phyloP scores from a whole-genome alignment of 2,113 vertebrate genomes.

The Misgurnus mizolepis region DNA sequence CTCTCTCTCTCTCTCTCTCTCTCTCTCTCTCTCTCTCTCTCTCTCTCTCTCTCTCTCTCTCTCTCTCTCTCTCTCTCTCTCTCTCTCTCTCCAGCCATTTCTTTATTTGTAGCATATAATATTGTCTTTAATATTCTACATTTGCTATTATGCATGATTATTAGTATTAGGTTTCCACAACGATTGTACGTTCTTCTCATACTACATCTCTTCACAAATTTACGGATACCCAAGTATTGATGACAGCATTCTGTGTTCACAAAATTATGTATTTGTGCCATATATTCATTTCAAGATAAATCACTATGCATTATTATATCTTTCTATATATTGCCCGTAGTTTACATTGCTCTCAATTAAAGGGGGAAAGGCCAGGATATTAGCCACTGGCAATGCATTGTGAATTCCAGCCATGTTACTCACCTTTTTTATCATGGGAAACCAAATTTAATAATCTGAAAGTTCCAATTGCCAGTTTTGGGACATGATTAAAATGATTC shows the following conservation, averaged over 20 bases:
- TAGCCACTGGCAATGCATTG: slow-evolving; percentile 69
- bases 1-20: slow-evolving; percentile 66
- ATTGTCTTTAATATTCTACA: background rate
- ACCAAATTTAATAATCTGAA: slow-evolving; percentile 64
- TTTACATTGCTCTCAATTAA: background rate
- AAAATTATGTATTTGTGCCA: slow-evolving; percentile 1
- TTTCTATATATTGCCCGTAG: background rate
- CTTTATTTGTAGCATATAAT: background rate
- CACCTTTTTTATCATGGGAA: slow-evolving; percentile 57
- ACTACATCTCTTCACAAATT: background rate
- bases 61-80: no score
- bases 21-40: slow-evolving; percentile 1
- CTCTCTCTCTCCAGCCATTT: background rate
- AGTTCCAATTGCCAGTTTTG: slow-evolving; percentile 70
- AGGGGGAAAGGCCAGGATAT: slow-evolving; percentile 61
- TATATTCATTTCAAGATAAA: background rate
- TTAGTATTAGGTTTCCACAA: background rate
- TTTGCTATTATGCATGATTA: background rate
- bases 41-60: no score
- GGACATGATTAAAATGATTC: slow-evolving; percentile 76
- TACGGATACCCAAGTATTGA: background rate
- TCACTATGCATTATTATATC: background rate
- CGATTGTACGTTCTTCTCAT: background rate
- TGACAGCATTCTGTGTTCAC: slow-evolving; percentile 4
- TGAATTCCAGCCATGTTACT: slow-evolving; percentile 60